A percentile compares a stretch with the other conserved stretches of the same genome.
phyloP scores from a whole-genome alignment of 1,140 invertebrate species.

The Drosophila carrolli region DNA sequence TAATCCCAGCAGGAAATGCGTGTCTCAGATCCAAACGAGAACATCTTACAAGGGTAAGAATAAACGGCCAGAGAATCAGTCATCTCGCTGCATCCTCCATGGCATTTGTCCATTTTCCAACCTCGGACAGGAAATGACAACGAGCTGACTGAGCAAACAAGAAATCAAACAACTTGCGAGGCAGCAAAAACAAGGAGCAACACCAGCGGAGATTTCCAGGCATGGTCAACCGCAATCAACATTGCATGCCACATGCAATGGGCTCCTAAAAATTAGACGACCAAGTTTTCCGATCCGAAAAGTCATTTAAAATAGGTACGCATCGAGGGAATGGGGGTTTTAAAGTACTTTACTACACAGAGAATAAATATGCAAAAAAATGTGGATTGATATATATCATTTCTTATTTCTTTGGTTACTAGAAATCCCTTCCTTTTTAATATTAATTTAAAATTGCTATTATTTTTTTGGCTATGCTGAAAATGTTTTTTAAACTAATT shows the following conservation, averaged over 20 bases:
- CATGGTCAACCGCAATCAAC: conserved; percentile 41
- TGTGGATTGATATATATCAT: too few species aligned
- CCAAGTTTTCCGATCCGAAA: conserved; percentile 22
- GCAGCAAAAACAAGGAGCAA: conserved; percentile 24
- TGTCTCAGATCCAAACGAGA: conserved; percentile 22
- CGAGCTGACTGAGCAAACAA: conserved; percentile 42
- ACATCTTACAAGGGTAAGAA: conserved; percentile 8
- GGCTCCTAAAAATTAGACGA: conserved; percentile 8
- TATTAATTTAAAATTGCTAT: too few species aligned
- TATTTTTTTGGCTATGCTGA: too few species aligned
- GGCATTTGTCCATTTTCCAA: conserved; percentile 34
- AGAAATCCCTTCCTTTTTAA: too few species aligned
- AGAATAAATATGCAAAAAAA: background rate
- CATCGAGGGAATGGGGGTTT: conserved; percentile 5
- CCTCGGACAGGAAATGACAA: conserved; percentile 41
- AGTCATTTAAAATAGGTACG: conserved; percentile 50
- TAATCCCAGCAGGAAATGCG: conserved; percentile 37
- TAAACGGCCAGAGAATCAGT: conserved; percentile 24
- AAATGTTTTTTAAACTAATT: too few species aligned
- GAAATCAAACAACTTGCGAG: conserved; percentile 53
- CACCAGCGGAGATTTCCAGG: conserved; percentile 18
- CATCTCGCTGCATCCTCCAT: conserved; percentile 4
- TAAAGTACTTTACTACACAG: conserved; percentile 1
- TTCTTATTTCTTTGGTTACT: too few species aligned
- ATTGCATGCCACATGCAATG: conserved; percentile 47